These are phyloP conservation scores for Regulus satrapa DNA, from an alignment of 2,113 vertebrate species.

Conservation along the genomic window DNA sequence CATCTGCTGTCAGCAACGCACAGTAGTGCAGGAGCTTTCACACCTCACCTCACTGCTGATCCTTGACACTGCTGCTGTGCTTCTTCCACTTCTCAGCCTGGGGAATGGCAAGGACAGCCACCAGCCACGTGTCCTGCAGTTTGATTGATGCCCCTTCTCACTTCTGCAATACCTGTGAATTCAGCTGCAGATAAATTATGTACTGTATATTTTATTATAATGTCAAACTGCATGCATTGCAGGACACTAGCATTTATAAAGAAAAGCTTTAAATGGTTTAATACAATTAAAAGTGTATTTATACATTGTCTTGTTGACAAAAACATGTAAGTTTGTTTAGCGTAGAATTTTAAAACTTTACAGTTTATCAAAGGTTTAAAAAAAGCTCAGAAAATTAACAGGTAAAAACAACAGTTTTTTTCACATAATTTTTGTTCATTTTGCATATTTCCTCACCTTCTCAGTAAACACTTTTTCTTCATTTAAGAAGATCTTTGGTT, in stretches of 20 bases:
- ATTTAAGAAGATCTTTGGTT: background rate
- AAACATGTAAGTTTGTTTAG: background rate
- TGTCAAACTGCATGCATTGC: background rate
- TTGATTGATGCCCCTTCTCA: background rate
- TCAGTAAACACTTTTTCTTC: background rate
- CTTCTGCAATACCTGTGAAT: background rate
- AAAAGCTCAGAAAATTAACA: background rate
- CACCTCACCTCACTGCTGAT: background rate
- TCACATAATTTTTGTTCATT: background rate
- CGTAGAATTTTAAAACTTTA: background rate
- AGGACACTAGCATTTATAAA: background rate
- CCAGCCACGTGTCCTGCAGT: background rate
- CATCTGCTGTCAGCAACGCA: background rate
- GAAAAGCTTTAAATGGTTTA: background rate
- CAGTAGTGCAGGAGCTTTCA: accelerated
- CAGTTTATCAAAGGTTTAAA: background rate
- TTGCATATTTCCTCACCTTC: background rate
- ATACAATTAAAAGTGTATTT: background rate
- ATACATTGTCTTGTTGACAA: background rate
- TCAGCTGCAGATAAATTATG: background rate
- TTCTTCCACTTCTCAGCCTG: background rate
- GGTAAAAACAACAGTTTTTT: background rate
- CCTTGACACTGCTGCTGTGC: background rate
- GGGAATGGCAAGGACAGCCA: background rate
- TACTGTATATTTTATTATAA: background rate